Percentiles rank a stretch among this genome's conserved stretches.
These are phyloP conservation scores for Myrmecophaga tridactyla DNA, from an alignment of 2,113 vertebrate species.

Conservation along the genomic window DNA sequence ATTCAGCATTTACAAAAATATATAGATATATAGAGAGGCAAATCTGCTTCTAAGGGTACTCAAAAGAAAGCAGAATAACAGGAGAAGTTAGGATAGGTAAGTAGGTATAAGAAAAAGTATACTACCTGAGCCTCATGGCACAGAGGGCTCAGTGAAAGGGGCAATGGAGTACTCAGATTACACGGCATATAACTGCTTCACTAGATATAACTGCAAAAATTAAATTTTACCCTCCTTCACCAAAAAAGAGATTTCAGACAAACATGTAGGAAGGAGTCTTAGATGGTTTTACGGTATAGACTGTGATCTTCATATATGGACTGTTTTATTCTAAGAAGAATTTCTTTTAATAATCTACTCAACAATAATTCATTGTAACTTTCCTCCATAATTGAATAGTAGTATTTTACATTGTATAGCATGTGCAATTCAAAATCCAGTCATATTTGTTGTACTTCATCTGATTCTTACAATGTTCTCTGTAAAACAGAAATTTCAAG, in stretches of 20 bases:
- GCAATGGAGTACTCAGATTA: background rate
- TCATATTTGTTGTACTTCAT: background rate
- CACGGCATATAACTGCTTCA: background rate
- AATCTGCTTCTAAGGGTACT: background rate
- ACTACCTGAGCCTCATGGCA: background rate
- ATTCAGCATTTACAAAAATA: background rate
- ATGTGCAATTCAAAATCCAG: background rate
- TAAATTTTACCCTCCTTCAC: background rate
- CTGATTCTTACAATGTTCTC: background rate
- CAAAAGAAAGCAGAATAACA: background rate
- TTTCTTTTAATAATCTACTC: background rate
- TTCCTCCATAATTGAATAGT: background rate
- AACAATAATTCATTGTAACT: conserved; percentile 2
- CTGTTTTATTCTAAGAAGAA: background rate
- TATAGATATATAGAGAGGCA: background rate
- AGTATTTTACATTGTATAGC: background rate
- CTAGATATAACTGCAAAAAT: background rate
- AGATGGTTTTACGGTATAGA: background rate
- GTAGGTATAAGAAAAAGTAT: background rate
- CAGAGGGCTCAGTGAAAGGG: background rate
- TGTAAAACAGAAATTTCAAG: background rate
- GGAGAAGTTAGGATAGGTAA: no score
- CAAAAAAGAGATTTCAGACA: background rate
- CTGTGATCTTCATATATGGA: background rate
- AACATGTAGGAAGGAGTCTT: background rate